Conservation (phyloP, 92 coral and sea anemone genomes). For the Epizoanthus scotinus region DNA sequence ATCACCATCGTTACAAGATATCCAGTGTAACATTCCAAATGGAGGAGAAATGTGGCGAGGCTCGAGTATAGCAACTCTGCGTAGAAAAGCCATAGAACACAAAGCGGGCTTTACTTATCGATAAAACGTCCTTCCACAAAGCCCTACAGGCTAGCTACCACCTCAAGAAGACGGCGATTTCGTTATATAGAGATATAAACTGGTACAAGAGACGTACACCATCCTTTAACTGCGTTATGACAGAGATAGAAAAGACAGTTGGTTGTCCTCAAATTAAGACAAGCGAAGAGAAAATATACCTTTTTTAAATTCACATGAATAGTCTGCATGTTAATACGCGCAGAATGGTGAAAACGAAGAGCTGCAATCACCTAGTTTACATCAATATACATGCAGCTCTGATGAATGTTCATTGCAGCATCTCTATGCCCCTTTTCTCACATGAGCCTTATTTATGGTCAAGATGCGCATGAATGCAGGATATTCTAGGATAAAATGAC, state of each 20-base stretch:
- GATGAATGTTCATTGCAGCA: too few species aligned
- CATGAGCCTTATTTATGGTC: too few species aligned
- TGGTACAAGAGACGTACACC: neutral
- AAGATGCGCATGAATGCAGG: too few species aligned
- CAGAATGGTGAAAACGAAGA: too few species aligned
- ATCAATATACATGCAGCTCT: too few species aligned
- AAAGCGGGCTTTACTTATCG: slow-evolving; percentile 82
- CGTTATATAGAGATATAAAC: neutral
- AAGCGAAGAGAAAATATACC: neutral
- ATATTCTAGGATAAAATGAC: too few species aligned
- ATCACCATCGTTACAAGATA: slow-evolving; percentile 97
- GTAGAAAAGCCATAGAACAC: slow-evolving; percentile 96
- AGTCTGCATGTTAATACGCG: too few species aligned
- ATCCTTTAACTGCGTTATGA: neutral
- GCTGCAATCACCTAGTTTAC: too few species aligned
- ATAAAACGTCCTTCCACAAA: slow-evolving; percentile 37
- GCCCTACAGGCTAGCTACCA: neutral
- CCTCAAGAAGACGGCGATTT: neutral
- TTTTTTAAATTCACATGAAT: neutral
- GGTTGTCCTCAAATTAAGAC: neutral
- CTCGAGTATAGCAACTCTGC: slow-evolving; percentile 90
- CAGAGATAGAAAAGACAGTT: neutral
- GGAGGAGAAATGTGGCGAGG: slow-evolving; percentile 99
- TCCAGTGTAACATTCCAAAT: slow-evolving; percentile 92
- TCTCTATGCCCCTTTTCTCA: too few species aligned